A percentile compares a stretch with the other conserved stretches of the same genome.
phyloP scores from a whole-genome alignment of 2,797 vertebrate species.

The Poeciliopsis paucimaculata region DNA sequence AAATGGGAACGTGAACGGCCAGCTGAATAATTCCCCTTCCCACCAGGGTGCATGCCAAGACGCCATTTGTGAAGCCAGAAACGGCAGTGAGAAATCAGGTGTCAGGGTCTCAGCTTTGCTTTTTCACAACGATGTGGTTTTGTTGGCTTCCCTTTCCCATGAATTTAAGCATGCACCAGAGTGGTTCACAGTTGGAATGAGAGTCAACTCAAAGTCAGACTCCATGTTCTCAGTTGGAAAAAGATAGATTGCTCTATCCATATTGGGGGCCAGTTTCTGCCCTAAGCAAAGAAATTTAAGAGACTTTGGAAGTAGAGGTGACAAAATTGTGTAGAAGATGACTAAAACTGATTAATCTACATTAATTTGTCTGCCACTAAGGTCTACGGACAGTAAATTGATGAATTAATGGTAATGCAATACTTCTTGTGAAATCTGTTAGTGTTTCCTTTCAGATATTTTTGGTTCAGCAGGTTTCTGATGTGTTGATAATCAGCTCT shows the following conservation, averaged over 20 bases:
- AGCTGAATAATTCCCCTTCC: not conserved
- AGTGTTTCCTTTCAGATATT: constrained; percentile 8
- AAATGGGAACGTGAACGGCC: not conserved
- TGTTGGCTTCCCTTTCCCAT: not conserved
- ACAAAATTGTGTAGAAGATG: not conserved
- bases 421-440: constrained; percentile 16
- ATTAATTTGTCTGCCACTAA: not conserved
- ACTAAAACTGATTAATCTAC: not conserved
- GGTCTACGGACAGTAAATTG: not conserved
- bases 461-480: constrained; percentile 17
- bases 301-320: not conserved
- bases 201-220: not conserved
- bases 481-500: constrained; percentile 28
- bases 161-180: not conserved
- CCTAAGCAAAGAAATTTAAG: not conserved
- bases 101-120: not conserved
- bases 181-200: not conserved
- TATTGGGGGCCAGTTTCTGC: not conserved
- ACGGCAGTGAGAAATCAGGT: not conserved
- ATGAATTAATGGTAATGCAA: constrained; percentile 12
- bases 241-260: not conserved
- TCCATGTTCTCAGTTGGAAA: not conserved
- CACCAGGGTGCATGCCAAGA: not conserved
- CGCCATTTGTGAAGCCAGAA: not conserved
- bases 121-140: not conserved